Evolutionary conservation across 1,140 invertebrate genomes (phyloP), one percentile per base, ranked within the genome.

Genomic region (Periplaneta americana): DNA sequence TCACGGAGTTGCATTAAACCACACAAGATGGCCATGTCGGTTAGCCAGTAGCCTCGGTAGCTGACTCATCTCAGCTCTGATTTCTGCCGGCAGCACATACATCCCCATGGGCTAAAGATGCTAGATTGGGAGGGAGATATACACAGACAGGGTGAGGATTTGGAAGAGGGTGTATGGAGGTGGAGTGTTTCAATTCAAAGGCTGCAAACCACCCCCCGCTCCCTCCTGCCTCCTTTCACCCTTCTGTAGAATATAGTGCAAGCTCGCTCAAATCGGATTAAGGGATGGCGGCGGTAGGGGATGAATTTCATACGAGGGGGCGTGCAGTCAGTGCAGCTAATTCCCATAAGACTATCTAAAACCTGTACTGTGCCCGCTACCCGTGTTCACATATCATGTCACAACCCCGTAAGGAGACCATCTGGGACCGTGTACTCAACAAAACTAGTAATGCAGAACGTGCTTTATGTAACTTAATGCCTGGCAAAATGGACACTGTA

Each of bases 251-350:
- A 77, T 36, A 77, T 36, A 77, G 75, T 34, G 33, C 35, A 77
- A 13, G 75, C 75, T 77, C 31, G 75, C 75, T 77, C 31, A 77
- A 77, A 77, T 77, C 75, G 75, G 75, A 77, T 77, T 77, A 77
- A 77, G 75, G 75, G 75, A 66, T 66, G 48, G 48, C 22, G 48
- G 48, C 48, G 13, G 48, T 36, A 28, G 75, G 75, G 75, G 75
- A 77, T 77, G 75, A 77, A 77, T 77, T 77, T 77, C 75, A 77
- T 77, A 77, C 75, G 75, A 77, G 33, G 31, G 48, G 48, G 48
- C 48, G 48, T 66, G 6, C 31, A 77, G 75, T 77, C 75, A 36
- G 32, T 77, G 75, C 75, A 36, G 75, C 75, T 77, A 77, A 77
- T 77, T 77, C 75, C 75, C 75, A 33, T 77, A 77, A 77, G 75